Evolutionary conservation across 1,140 invertebrate species (phyloP), one percentile per base, ranked within the genome.

Genomic region (Nebria ingens): DNA sequence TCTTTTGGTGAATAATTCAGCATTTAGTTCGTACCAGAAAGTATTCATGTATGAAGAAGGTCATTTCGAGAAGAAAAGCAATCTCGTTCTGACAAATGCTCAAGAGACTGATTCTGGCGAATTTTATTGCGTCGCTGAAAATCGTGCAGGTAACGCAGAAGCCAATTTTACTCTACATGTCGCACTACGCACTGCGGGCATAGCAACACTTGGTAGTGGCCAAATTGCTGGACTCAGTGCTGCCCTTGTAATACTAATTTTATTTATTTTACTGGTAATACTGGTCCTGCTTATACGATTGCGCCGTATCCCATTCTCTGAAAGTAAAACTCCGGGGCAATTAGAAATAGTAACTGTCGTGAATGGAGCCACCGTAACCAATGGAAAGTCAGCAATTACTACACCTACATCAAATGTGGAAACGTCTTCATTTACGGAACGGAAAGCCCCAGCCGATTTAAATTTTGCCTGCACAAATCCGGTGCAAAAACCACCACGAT

Each of bases 61-160:
- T 0, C 77, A 79, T 15, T 74, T 77, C 42, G 82, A 84, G 64
- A 91, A 89, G 68, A 81, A 78, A 40, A 92, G 88, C 51, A 80
- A 80, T 2, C 75, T 98, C 45, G 79, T 93, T 21, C 77, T 97
- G 52, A 90, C 87, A 21, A 89, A 92, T 66, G 87, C 90, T 12
- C 87, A 89, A 65, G 87, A 92, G 66, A 81, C 86, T 3, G 92
- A 97, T 68, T 86, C 87, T 21, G 89, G 84, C 21, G 88, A 91
- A 61, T 96, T 96, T 73, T 86, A 86, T 63, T 97, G 93, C 69
- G 82, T 91, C 0, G 91, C 91, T 13, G 87, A 92, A 65, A 97
- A 97, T 70, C 80, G 85, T 53, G 92, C 89, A 9, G 95, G 94
- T 1, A 89, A 84, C 65, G 87, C 89, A n/a, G 87, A 92, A 73